Conservation (phyloP, 2,797 vertebrate genomes). For the Darevskia nairensis region DNA sequence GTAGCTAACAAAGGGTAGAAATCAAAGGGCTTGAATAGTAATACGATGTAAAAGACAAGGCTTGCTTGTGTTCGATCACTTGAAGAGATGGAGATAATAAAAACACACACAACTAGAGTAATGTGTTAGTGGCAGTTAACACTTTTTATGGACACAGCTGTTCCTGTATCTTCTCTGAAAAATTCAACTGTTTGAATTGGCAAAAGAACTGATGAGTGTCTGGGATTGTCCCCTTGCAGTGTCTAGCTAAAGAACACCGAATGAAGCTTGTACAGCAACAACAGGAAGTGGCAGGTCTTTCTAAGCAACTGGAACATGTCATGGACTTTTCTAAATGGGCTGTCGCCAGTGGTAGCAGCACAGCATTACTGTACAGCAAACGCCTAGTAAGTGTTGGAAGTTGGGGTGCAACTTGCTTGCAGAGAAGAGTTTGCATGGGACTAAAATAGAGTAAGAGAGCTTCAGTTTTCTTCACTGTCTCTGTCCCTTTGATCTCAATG, state of each 20-base stretch:
- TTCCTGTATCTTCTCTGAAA: slow-evolving; percentile 7
- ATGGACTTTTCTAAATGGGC: slow-evolving; percentile 87
- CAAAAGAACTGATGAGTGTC: neutral
- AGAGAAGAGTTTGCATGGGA: no score
- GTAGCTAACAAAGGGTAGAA: no score
- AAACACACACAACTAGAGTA: neutral
- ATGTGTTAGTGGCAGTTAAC: neutral
- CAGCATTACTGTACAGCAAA: slow-evolving; percentile 84
- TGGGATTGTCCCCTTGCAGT: slow-evolving; percentile 66
- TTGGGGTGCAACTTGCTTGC: no score
- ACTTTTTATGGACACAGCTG: neutral
- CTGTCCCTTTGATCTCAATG: no score
- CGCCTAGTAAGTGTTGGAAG: slow-evolving; percentile 73
- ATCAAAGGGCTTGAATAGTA: neutral
- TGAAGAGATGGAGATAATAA: neutral
- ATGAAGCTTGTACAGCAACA: slow-evolving; percentile 84
- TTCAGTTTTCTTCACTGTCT: no score
- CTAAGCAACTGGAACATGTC: slow-evolving; percentile 84
- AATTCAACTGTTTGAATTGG: neutral
- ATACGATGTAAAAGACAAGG: neutral
- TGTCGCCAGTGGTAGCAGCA: slow-evolving; percentile 84
- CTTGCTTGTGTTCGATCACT: neutral
- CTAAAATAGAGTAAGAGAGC: no score
- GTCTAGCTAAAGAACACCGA: slow-evolving; percentile 82
- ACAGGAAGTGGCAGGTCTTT: slow-evolving; percentile 82